phyloP scores from a whole-genome alignment of 2,888 invertebrate genomes.

The Nebria brevicollis region DNA sequence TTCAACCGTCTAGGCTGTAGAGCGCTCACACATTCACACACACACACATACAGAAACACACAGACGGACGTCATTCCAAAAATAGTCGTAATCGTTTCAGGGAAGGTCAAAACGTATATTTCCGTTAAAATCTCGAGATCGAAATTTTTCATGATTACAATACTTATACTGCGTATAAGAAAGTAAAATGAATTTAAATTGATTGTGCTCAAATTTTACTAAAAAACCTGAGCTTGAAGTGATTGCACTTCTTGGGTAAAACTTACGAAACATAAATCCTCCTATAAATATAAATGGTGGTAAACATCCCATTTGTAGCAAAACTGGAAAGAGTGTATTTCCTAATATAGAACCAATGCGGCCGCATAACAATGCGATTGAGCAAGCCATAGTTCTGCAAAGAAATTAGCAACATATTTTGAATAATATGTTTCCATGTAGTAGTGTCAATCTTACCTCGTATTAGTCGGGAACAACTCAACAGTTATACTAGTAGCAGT shows the following conservation, averaged over 20 bases:
- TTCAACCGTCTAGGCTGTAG: too few relatives aligned
- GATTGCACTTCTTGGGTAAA: background rate
- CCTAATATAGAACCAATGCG: constrained; percentile 60
- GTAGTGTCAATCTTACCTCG: constrained; percentile 62
- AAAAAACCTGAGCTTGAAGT: background rate
- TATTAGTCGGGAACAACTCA: constrained; percentile 69
- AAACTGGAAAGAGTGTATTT: constrained; percentile 58
- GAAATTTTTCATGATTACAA: too few relatives aligned
- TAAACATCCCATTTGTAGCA: constrained; percentile 56
- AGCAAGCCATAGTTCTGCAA: constrained; percentile 60
- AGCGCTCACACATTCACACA: too few relatives aligned
- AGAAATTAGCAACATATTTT: constrained; percentile 16
- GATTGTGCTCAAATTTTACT: too few relatives aligned
- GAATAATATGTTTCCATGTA: background rate
- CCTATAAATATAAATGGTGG: constrained; percentile 53
- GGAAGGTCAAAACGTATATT: too few relatives aligned
- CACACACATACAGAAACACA: too few relatives aligned
- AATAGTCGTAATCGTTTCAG: too few relatives aligned
- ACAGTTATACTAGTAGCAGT: constrained; percentile 69
- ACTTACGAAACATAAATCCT: constrained; percentile 53
- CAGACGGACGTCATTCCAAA: too few relatives aligned
- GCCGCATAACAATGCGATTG: constrained; percentile 58
- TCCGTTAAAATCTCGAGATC: too few relatives aligned
- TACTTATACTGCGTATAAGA: too few relatives aligned
- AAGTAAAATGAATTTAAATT: too few relatives aligned